Conservation (phyloP, 64 coral and sea anemone species). For the Montipora efflorescens region DNA sequence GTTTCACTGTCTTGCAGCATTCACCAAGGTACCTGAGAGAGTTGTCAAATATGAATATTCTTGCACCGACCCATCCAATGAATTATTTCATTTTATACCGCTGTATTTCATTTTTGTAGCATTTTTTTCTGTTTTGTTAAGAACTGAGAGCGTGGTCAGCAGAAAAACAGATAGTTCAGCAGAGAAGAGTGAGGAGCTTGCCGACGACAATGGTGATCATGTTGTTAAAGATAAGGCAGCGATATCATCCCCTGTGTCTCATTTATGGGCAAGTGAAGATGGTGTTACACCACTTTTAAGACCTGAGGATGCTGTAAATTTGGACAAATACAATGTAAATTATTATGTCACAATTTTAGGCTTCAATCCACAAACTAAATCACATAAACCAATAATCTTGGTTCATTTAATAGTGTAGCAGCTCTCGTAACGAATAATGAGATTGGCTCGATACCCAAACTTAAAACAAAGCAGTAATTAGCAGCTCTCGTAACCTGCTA, state of each 20-base stretch:
- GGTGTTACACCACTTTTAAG: slow-evolving; percentile 67
- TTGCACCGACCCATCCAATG: no score
- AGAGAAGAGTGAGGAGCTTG: not conserved
- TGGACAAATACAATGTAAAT: no score
- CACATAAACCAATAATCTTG: not conserved
- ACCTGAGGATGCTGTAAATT: slow-evolving; percentile 59
- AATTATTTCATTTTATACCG: no score
- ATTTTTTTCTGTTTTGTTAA: not conserved
- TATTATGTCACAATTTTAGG: no score
- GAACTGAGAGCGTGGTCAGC: not conserved
- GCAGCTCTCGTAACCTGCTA: no score
- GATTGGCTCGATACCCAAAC: no score
- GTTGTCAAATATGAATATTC: no score
- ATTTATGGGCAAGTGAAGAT: slow-evolving; percentile 75
- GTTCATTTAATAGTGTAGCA: not conserved
- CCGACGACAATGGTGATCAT: not conserved
- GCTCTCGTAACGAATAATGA: no score
- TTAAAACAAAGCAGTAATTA: no score
- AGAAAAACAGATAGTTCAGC: not conserved
- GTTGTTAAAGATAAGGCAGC: slow-evolving; percentile 19
- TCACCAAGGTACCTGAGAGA: slow-evolving; percentile 15
- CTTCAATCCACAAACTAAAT: not conserved
- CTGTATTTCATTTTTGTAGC: not conserved
- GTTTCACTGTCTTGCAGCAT: slow-evolving; percentile 77
- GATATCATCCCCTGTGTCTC: slow-evolving; percentile 64